Evolutionary conservation across 2,888 invertebrate genomes (phyloP).

Genomic region (Bombylius discolor): DNA sequence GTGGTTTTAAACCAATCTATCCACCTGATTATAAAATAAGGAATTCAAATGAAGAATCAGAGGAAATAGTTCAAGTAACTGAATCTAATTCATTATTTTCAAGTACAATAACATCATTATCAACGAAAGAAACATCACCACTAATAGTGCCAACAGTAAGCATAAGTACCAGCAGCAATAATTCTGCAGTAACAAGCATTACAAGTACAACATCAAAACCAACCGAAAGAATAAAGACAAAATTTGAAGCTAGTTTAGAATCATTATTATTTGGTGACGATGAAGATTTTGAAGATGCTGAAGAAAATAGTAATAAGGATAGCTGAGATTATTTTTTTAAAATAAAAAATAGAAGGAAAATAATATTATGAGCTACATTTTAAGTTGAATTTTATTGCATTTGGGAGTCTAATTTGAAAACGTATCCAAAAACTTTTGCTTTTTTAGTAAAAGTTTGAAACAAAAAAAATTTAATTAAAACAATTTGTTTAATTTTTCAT

Average conservation of each 20-base stretch:
- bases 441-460: neutral
- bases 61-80: constrained; percentile 4
- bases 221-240: constrained; percentile 25
- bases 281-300: constrained; percentile 17
- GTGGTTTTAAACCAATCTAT: constrained; percentile 59
- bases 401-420: constrained; percentile 34
- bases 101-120: neutral
- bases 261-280: constrained; percentile 34
- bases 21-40: constrained; percentile 29
- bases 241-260: constrained; percentile 32
- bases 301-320: constrained; percentile 10
- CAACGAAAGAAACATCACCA: constrained; percentile 4
- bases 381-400: constrained; percentile 18
- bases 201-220: constrained; percentile 13
- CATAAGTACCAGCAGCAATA: neutral
- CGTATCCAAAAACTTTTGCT: neutral
- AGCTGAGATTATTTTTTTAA: constrained; percentile 5
- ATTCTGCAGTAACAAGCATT: too few relatives aligned
- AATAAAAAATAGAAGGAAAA: neutral
- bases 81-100: constrained; percentile 9
- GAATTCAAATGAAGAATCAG: constrained; percentile 14
- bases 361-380: too few relatives aligned
- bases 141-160: neutral
- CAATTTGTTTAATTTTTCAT: constrained; percentile 20
- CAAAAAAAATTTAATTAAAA: neutral